Evolutionary conservation across 30 jellyfish, hydroid and myxozoan genomes (phyloP).

Genomic region (Chrysaora quinquecirrha): DNA sequence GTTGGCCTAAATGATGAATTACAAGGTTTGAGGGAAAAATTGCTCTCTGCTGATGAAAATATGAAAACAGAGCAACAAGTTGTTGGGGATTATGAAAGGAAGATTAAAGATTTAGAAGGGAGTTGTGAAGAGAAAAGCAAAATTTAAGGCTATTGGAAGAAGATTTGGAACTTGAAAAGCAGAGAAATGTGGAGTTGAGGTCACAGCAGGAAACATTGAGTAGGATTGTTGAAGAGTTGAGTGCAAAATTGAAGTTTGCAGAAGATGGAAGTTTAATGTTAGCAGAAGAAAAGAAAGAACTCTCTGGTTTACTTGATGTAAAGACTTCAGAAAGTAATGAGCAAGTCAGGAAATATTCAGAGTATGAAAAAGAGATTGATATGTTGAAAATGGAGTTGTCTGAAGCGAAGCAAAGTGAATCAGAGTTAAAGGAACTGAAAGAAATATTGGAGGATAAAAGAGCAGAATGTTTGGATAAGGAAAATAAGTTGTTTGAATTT

Average conservation of each 20-base stretch:
- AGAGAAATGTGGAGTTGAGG: background rate
- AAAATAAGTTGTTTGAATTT: background rate
- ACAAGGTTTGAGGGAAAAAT: background rate
- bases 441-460: background rate
- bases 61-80: background rate
- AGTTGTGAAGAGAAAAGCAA: background rate
- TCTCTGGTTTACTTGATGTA: background rate
- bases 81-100: background rate
- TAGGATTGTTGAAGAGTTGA: background rate
- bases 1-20: conserved; percentile 2
- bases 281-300: background rate
- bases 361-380: conserved; percentile 3
- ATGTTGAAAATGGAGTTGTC: conserved; percentile 2
- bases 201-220: conserved; percentile 2
- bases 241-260: background rate
- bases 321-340: background rate
- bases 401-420: background rate
- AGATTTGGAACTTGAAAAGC: background rate
- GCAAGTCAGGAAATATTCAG: too few species aligned
- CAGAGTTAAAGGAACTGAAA: background rate
- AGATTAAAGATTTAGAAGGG: background rate
- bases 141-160: background rate
- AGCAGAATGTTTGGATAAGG: conserved; percentile 3
- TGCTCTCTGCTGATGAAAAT: background rate
- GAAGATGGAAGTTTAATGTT: background rate